phyloP scores from a whole-genome alignment of 2,888 invertebrate genomes.

The Ernsta delagoae region DNA sequence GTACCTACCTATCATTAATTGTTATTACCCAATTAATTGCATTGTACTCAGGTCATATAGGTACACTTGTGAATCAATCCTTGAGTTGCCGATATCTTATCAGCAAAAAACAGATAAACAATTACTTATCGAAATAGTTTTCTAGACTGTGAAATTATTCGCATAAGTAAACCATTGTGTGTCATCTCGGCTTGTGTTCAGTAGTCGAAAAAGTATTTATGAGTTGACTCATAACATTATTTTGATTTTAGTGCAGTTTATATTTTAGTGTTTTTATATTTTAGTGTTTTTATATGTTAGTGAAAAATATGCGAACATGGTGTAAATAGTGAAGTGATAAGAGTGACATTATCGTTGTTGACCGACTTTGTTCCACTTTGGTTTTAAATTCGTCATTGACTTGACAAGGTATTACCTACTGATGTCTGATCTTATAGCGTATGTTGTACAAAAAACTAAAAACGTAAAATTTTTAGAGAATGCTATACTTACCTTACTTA shows the following conservation, averaged over 20 bases:
- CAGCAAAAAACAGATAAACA: conserved; percentile 67
- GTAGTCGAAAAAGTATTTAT: background rate
- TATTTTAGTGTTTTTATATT: too few relatives aligned
- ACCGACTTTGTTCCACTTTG: conserved; percentile 68
- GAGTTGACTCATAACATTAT: background rate
- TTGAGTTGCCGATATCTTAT: conserved; percentile 77
- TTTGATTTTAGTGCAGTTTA: background rate
- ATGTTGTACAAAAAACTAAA: conserved; percentile 32
- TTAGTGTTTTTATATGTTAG: background rate
- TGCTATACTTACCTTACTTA: too few relatives aligned
- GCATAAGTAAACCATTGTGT: conserved; percentile 42
- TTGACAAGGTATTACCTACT: conserved; percentile 64
- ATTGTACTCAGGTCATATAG: conserved; percentile 10
- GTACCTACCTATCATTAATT: conserved; percentile 26
- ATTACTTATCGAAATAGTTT: conserved; percentile 71
- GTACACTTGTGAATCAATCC: conserved; percentile 59
- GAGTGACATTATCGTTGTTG: conserved; percentile 66
- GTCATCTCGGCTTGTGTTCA: conserved; percentile 9
- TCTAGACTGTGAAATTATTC: conserved; percentile 60
- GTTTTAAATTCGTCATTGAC: conserved; percentile 56
- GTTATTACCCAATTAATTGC: conserved; percentile 41
- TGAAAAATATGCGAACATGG: conserved; percentile 69
- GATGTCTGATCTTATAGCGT: conserved; percentile 46
- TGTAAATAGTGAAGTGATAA: conserved; percentile 74
- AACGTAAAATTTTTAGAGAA: background rate